Base-by-base conservation (phyloP, 2,113 vertebrate genomes). In the Terrapene triunguis region DNA sequence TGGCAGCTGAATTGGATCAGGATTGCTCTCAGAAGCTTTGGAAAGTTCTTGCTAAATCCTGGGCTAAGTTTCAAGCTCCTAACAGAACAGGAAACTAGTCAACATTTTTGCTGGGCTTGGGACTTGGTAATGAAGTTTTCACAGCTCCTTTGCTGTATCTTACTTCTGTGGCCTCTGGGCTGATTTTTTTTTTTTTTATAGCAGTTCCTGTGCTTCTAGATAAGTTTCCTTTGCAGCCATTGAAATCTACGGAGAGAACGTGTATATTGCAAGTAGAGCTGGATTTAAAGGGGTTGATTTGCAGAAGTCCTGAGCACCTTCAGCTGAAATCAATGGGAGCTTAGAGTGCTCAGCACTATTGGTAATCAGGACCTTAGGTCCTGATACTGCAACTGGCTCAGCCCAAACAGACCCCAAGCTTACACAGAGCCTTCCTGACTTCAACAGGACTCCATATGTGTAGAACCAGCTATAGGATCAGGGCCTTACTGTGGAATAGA, bases 311-410 rank as follows among this genome's bases (percentile, higher is more conserved):
- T 74, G 38, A 42, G 38, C 5, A 74, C 32, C n/a, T 74, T n/a
- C 69, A 0, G 47, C 59, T 35, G 32, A 44, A 53, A 16, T 42
- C 1, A 12, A 5, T 32, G 10, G 87, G 5, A 53, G 1, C 13
- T 0, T 10, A 21, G 47, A 80, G 24, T 14, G 0, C 38, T 27
- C 10, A 1, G 50, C 13, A 4, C 0, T 0, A 10, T 1, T 38
- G 22, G 6, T 62, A 13, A 11, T 0, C 32, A 44, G 2, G 2
- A 59, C 72, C 1, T 0, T 10, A 13, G 10, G 3, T 0, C 1
- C 2, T 21, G 10, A 11, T 11, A 76, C 69, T 35, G 24, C 9
- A 29, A 12, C 16, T 11, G 69, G 38, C n/a, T 42, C 21, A 42
- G n/a, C 59, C 29, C 59, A 65, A 7, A 65, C 2, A 3, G 59